A percentile compares a stretch with the other conserved stretches of the same genome.
phyloP scores from a whole-genome alignment of 2,888 invertebrate species.

The Apotomis capreana region DNA sequence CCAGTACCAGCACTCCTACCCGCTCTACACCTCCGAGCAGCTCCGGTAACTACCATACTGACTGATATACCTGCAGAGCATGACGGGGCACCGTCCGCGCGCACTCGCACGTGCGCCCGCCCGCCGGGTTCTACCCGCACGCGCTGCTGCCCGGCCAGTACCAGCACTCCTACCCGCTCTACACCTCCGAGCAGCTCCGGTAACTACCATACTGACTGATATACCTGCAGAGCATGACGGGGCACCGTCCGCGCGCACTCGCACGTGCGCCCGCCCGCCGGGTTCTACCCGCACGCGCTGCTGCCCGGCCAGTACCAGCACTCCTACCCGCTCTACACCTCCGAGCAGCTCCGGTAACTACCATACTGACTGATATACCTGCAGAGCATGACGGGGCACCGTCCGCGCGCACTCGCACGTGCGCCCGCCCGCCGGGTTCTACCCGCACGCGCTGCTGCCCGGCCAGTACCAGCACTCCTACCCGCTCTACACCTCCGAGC shows the following conservation, averaged over 20 bases:
- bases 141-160: slow-evolving; percentile 98
- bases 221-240: slow-evolving; percentile 93
- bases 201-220: slow-evolving; percentile 39
- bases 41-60: slow-evolving; percentile 69
- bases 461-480: slow-evolving; percentile 98
- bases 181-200: slow-evolving; percentile 90
- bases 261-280: slow-evolving; percentile 77
- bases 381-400: slow-evolving; percentile 94
- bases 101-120: slow-evolving; percentile 68
- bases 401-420: slow-evolving; percentile 61
- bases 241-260: slow-evolving; percentile 83
- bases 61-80: slow-evolving; percentile 89
- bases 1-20: slow-evolving; percentile 96
- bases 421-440: slow-evolving; percentile 84
- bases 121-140: slow-evolving; percentile 91
- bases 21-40: slow-evolving; percentile 91
- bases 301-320: slow-evolving; percentile 99
- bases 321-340: slow-evolving; percentile 90
- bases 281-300: slow-evolving; percentile 94
- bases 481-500: slow-evolving; percentile 89
- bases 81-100: slow-evolving; percentile 87
- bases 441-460: slow-evolving; percentile 96
- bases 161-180: slow-evolving; percentile 91
- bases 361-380: slow-evolving; percentile 77
- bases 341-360: slow-evolving; percentile 87